Evolutionary conservation across 1,140 invertebrate genomes (phyloP).

Genomic region (Aplysia californica): DNA sequence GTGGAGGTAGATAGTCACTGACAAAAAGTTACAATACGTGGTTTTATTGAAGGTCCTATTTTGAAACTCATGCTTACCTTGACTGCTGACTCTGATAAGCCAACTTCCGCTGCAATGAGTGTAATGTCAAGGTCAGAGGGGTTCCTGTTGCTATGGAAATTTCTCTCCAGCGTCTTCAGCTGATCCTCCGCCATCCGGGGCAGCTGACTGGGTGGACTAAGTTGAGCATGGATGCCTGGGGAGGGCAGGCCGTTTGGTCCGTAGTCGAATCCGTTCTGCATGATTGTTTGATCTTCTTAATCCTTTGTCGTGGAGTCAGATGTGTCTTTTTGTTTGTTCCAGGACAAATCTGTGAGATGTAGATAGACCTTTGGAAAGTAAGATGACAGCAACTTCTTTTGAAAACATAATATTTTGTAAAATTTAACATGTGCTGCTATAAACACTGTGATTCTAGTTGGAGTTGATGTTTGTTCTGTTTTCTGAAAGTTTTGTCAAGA

Average conservation of each 20-base stretch:
- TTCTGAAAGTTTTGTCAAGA: no score
- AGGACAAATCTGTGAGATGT: no score
- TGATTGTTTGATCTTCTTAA: not conserved
- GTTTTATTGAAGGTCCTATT: no score
- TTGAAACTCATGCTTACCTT: conserved; percentile 39
- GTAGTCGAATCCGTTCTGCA: conserved; percentile 7
- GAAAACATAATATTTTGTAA: no score
- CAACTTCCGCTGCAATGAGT: conserved; percentile 49
- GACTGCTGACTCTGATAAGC: conserved; percentile 38
- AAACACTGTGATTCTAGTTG: no score
- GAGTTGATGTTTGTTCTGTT: no score
- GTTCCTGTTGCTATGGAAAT: conserved; percentile 48
- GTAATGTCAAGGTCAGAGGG: conserved; percentile 52
- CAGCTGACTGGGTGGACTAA: conserved; percentile 45
- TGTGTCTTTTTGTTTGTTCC: no score
- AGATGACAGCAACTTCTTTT: no score
- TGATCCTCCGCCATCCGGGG: conserved; percentile 45
- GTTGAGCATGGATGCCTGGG: conserved; percentile 45
- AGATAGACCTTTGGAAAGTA: no score
- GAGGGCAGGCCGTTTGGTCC: not conserved
- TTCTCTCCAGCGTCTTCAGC: conserved; percentile 42
- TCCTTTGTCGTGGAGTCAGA: not conserved
- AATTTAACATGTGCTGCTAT: no score
- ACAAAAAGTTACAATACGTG: no score
- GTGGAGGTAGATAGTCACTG: no score